Evolutionary conservation across 2,888 invertebrate species (phyloP).

Genomic region (Itoplectis maculator): DNA sequence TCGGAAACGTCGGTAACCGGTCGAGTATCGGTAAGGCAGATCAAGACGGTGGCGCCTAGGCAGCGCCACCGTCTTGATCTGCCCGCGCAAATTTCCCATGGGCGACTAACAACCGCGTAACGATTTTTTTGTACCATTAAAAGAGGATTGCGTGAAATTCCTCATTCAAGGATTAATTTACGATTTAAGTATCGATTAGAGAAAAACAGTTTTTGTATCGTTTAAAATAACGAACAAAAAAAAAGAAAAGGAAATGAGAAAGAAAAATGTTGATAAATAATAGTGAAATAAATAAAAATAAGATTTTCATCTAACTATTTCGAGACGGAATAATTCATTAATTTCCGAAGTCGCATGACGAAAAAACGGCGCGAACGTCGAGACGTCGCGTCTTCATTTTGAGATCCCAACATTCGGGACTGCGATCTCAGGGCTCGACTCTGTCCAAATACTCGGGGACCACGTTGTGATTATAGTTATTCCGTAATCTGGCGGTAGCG

Average conservation of each 20-base stretch:
- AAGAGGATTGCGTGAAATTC: not conserved
- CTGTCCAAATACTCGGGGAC: conserved; percentile 25
- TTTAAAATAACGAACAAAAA: too few relatives aligned
- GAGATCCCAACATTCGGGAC: too few relatives aligned
- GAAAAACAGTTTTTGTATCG: not conserved
- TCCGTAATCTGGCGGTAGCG: conserved; percentile 1
- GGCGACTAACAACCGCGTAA: not conserved
- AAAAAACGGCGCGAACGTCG: too few relatives aligned
- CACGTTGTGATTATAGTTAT: conserved; percentile 4
- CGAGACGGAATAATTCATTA: too few relatives aligned
- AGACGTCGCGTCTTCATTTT: too few relatives aligned
- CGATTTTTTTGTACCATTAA: conserved; percentile 10
- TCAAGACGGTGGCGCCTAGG: conserved; percentile 24
- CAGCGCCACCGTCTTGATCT: conserved; percentile 49
- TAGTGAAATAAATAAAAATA: too few relatives aligned
- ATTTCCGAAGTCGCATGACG: too few relatives aligned
- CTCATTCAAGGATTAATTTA: not conserved
- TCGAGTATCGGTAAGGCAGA: conserved; percentile 49
- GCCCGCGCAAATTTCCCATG: not conserved
- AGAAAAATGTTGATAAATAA: too few relatives aligned
- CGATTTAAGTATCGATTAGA: not conserved
- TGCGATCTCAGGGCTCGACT: not conserved
- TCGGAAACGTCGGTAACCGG: conserved; percentile 50
- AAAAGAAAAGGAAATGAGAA: too few relatives aligned
- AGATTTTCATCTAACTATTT: too few relatives aligned